Conservation (phyloP, 2,113 vertebrate species). For the Poeciliopsis occidentalis region DNA sequence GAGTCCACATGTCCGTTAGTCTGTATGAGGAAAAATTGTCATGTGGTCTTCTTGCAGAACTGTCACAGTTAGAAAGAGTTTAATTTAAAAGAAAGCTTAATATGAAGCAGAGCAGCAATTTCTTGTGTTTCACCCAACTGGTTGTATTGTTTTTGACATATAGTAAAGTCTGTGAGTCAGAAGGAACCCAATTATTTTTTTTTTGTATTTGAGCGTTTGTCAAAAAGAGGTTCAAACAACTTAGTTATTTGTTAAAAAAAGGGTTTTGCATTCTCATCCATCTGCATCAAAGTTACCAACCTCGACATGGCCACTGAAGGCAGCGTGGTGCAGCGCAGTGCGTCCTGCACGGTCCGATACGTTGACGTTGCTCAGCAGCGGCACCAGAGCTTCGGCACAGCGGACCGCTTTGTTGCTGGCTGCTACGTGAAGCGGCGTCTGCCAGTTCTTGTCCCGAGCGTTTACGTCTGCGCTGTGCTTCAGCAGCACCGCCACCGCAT, state of each 20-base stretch:
- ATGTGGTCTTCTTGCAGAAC: neutral
- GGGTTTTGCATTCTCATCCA: neutral
- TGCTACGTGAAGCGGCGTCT: slow-evolving; percentile 95
- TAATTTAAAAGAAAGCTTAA: neutral
- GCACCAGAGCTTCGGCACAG: slow-evolving; percentile 93
- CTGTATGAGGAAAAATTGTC: neutral
- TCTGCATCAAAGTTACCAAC: slow-evolving; percentile 67
- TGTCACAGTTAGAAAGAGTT: neutral
- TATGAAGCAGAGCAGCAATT: neutral
- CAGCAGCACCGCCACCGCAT: slow-evolving; percentile 92
- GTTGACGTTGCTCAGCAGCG: slow-evolving; percentile 94
- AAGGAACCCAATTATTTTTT: neutral
- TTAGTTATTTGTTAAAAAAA: neutral
- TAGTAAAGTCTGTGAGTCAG: neutral
- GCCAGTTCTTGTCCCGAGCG: slow-evolving; percentile 98
- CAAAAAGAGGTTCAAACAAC: neutral
- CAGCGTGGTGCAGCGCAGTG: slow-evolving; percentile 94
- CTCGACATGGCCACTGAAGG: slow-evolving; percentile 95
- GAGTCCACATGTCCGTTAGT: neutral
- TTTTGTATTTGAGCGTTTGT: neutral
- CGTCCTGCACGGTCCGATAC: slow-evolving; percentile 94
- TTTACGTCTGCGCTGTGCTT: slow-evolving; percentile 98
- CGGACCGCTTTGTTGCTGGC: slow-evolving; percentile 95
- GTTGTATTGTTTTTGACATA: neutral
- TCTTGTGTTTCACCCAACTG: neutral